These are phyloP conservation scores for Astropecten irregularis DNA, from an alignment of 53 echinoderm and acorn worm genomes.

Conservation along the genomic window DNA sequence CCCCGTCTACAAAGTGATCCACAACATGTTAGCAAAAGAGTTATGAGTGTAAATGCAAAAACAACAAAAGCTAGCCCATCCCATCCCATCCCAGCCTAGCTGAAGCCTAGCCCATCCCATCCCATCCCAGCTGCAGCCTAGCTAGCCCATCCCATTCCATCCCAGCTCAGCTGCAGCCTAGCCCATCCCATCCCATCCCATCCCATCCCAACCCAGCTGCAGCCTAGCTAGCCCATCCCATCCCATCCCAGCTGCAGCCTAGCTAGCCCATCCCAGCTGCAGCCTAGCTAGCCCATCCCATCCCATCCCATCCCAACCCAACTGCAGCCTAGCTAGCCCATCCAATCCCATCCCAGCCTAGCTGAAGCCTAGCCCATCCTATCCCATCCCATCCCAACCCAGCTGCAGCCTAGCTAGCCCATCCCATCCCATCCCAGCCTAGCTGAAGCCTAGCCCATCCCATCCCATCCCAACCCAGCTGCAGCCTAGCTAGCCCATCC, in stretches of 20 bases:
- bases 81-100: not conserved
- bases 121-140: not conserved
- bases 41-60: not conserved
- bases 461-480: too few relatives aligned
- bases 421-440: too few relatives aligned
- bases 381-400: too few relatives aligned
- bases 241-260: not conserved
- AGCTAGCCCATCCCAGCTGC: not conserved
- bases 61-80: not conserved
- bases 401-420: too few relatives aligned
- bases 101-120: not conserved
- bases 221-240: not conserved
- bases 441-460: too few relatives aligned
- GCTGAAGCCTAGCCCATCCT: too few relatives aligned
- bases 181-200: not conserved
- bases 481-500: too few relatives aligned
- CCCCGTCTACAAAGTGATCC: not conserved
- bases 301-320: too few relatives aligned
- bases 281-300: not conserved
- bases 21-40: not conserved
- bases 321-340: too few relatives aligned
- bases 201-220: not conserved
- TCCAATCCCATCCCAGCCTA: too few relatives aligned
- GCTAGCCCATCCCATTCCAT: not conserved
- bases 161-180: not conserved